Conservation (phyloP, 2,797 vertebrate species). For the Sebastes matsubarae region DNA sequence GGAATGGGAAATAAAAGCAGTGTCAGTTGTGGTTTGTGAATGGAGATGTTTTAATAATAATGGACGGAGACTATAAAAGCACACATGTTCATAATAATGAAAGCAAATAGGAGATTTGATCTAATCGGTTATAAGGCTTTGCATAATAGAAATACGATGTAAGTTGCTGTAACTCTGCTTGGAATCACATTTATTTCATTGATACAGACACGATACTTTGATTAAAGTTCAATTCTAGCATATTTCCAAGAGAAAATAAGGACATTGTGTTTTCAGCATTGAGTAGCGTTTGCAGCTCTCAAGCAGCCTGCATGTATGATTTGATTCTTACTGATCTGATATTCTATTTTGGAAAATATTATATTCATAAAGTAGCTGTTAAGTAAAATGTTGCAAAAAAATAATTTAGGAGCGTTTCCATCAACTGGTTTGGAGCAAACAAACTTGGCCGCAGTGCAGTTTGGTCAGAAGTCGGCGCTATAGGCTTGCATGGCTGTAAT, state of each 20-base stretch:
- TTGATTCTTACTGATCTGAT: not conserved
- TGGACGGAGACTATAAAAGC: conserved; percentile 10
- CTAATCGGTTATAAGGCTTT: not conserved
- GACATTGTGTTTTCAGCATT: not conserved
- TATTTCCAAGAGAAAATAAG: not conserved
- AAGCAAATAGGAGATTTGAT: not conserved
- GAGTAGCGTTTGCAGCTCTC: not conserved
- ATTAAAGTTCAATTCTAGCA: not conserved
- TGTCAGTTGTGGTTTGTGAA: conserved; percentile 47
- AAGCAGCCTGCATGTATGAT: not conserved
- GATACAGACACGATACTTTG: not conserved
- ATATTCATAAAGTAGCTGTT: not conserved
- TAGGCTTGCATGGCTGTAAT: not conserved
- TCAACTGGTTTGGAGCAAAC: not conserved
- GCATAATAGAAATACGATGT: not conserved
- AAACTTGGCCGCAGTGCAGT: not conserved
- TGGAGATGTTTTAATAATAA: conserved; percentile 33
- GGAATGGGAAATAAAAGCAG: conserved; percentile 10
- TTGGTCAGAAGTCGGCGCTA: too few relatives aligned
- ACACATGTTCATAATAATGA: not conserved
- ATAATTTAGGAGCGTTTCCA: not conserved
- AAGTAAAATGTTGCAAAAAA: not conserved
- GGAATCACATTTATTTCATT: not conserved
- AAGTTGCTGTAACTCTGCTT: not conserved
- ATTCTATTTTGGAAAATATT: not conserved